Evolutionary conservation across 2,113 vertebrate species (phyloP).

Genomic region (Chascanopsetta lugubris): DNA sequence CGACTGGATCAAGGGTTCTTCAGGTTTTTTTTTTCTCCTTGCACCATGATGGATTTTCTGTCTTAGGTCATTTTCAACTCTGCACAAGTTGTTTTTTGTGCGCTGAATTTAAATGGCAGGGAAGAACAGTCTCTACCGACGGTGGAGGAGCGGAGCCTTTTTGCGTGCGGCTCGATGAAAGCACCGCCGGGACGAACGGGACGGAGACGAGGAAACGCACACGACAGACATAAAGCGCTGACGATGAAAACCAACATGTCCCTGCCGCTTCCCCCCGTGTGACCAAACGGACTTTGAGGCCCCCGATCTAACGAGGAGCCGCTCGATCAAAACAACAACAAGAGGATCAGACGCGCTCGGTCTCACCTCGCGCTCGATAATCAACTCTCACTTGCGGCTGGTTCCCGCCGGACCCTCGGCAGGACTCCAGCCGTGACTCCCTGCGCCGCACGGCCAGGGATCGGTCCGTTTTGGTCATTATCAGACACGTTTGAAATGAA

Average conservation of each 20-base stretch:
- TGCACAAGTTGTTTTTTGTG: constrained; percentile 35
- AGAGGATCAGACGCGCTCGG: constrained; percentile 2
- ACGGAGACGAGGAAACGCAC: constrained; percentile 4
- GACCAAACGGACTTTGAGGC: constrained; percentile 3
- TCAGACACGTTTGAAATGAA: too few relatives aligned
- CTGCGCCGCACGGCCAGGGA: too few relatives aligned
- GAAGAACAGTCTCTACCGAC: constrained; percentile 13
- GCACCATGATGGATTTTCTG: constrained; percentile 56
- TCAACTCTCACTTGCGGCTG: neutral
- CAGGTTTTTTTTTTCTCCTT: constrained; percentile 23
- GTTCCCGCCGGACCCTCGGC: neutral
- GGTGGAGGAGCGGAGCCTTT: constrained; percentile 3
- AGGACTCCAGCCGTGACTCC: constrained; percentile 5
- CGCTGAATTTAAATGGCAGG: constrained; percentile 5
- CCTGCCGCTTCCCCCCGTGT: neutral
- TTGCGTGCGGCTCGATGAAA: constrained; percentile 8
- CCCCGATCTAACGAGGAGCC: constrained; percentile 14
- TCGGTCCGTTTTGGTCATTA: too few relatives aligned
- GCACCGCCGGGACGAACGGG: constrained; percentile 16
- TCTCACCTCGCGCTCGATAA: constrained; percentile 8
- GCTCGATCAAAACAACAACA: constrained; percentile 24
- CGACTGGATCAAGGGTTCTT: constrained; percentile 58
- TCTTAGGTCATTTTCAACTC: constrained; percentile 55
- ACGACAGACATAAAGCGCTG: neutral
- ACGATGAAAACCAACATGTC: constrained; percentile 18